A percentile compares a stretch with the other conserved stretches of the same genome.
These are phyloP conservation scores for Euclidia mi DNA, from an alignment of 2,888 invertebrate genomes.

Conservation along the genomic window DNA sequence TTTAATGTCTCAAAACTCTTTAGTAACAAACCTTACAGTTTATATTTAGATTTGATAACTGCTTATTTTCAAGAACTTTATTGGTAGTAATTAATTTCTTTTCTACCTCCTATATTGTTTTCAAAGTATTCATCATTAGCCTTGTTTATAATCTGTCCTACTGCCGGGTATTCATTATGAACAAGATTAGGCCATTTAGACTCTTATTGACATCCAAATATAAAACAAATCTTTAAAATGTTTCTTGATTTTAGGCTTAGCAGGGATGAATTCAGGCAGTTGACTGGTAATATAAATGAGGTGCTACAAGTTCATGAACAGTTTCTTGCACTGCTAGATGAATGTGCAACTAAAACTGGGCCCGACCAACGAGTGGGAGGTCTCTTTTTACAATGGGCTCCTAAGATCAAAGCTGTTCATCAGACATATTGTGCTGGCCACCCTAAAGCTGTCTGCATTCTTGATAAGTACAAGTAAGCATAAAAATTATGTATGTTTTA, in stretches of 20 bases:
- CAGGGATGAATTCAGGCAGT: constrained; percentile 95
- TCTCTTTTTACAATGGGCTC: constrained; percentile 96
- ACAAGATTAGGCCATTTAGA: too few species aligned
- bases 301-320: constrained; percentile 96
- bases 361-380: constrained; percentile 97
- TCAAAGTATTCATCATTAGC: too few species aligned
- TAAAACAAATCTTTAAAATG: too few species aligned
- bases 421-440: constrained; percentile 97
- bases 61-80: too few species aligned
- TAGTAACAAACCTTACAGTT: too few species aligned
- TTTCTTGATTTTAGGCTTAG: constrained; percentile 91
- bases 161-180: too few species aligned
- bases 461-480: constrained; percentile 97
- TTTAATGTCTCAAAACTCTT: too few species aligned
- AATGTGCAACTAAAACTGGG: constrained; percentile 92
- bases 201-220: too few species aligned
- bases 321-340: constrained; percentile 94
- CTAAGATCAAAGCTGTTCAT: constrained; percentile 95
- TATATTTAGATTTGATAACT: too few species aligned
- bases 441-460: constrained; percentile 97
- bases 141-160: too few species aligned
- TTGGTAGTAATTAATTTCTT: too few species aligned
- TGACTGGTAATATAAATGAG: constrained; percentile 97
- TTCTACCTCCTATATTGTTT: too few species aligned
- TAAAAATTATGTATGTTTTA: not conserved